These are phyloP conservation scores for Pangasianodon hypophthalmus DNA, from an alignment of 2,113 vertebrate species.

Conservation along the genomic window DNA sequence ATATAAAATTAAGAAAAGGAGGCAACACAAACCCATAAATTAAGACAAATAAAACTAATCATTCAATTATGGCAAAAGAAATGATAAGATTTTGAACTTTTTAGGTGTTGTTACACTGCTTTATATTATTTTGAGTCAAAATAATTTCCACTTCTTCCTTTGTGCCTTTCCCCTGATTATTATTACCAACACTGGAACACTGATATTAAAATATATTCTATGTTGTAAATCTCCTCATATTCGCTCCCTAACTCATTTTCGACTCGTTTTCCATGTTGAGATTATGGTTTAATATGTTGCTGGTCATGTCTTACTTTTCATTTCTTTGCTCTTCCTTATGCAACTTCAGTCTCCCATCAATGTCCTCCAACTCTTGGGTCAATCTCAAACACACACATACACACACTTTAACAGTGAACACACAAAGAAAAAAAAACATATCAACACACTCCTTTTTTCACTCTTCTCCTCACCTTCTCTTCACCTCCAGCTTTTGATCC, in stretches of 20 bases:
- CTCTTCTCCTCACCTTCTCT: conserved; percentile 70
- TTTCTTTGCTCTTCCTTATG: conserved; percentile 73
- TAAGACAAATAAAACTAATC: not conserved
- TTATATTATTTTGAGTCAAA: not conserved
- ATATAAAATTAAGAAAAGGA: not conserved
- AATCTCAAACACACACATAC: conserved; percentile 59
- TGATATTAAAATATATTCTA: not conserved
- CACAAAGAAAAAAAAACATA: not conserved
- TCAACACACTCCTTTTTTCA: not conserved
- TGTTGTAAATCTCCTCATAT: no score
- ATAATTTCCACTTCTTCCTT: not conserved
- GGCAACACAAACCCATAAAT: not conserved
- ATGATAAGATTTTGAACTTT: not conserved
- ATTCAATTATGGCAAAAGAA: not conserved
- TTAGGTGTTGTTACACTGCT: not conserved
- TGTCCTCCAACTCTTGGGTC: conserved; percentile 72
- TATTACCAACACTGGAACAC: not conserved
- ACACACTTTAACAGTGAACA: not conserved
- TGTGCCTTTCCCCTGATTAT: not conserved
- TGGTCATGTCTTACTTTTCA: conserved; percentile 68
- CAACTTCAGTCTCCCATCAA: conserved; percentile 68
- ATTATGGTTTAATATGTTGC: no score
- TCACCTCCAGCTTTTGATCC: conserved; percentile 78
- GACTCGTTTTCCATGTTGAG: no score
- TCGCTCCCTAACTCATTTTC: no score